phyloP scores from a whole-genome alignment of 1,140 invertebrate genomes.

The Phymastichus coffea region DNA sequence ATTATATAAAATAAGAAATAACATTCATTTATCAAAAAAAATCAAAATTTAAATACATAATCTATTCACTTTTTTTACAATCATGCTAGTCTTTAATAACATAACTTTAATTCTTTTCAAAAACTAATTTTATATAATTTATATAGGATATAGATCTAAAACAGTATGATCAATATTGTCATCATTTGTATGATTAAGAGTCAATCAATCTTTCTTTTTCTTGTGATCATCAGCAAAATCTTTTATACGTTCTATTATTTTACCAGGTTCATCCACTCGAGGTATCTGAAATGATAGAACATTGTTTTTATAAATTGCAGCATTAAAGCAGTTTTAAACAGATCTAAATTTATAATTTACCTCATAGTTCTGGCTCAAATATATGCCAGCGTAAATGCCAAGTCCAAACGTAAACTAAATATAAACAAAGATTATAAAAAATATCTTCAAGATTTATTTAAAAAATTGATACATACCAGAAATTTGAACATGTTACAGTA shows the following conservation, averaged over 20 bases:
- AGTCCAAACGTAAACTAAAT: slow-evolving; percentile 73
- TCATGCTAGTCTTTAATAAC: no score
- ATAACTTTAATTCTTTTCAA: no score
- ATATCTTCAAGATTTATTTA: not conserved
- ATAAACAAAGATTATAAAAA: slow-evolving; percentile 22
- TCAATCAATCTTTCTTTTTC: no score
- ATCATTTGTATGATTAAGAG: no score
- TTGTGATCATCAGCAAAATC: slow-evolving; percentile 67
- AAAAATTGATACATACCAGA: slow-evolving; percentile 36
- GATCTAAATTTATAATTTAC: slow-evolving; percentile 52
- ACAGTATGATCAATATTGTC: no score
- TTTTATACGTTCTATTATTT: slow-evolving; percentile 68
- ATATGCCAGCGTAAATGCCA: slow-evolving; percentile 78
- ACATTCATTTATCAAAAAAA: no score
- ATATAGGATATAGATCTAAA: no score
- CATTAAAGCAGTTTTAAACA: slow-evolving; percentile 6
- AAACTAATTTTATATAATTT: no score
- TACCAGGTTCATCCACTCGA: slow-evolving; percentile 75
- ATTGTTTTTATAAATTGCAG: slow-evolving; percentile 8
- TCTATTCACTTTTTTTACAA: no score
- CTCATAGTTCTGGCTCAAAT: slow-evolving; percentile 80
- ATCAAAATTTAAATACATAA: no score
- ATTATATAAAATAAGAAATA: no score
- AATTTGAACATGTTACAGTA: slow-evolving; percentile 43
- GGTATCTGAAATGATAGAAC: slow-evolving; percentile 70